Evolutionary conservation across 2,113 vertebrate genomes (phyloP).

Genomic region (Eubucco bourcierii): DNA sequence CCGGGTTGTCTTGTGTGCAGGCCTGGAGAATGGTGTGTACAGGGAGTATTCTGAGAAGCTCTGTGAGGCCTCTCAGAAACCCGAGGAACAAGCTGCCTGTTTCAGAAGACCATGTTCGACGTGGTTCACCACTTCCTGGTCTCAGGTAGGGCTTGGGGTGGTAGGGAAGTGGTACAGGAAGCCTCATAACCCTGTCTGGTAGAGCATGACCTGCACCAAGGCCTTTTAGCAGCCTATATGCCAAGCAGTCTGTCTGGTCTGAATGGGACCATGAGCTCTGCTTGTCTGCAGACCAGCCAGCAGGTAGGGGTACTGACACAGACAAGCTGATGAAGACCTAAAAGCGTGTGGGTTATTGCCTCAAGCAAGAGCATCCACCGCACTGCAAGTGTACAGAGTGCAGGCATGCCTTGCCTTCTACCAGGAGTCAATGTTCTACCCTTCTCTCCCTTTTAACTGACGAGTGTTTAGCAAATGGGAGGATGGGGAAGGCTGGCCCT

Average conservation of each 20-base stretch:
- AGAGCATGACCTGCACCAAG: background rate
- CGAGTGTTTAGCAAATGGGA: background rate
- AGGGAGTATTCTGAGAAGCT: slow-evolving; percentile 76
- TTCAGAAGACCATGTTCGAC: slow-evolving; percentile 84
- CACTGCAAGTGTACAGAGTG: background rate
- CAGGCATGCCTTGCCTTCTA: background rate
- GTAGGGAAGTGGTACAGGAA: background rate
- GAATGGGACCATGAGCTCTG: background rate
- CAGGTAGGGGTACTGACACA: background rate
- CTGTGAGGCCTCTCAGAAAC: slow-evolving; percentile 69
- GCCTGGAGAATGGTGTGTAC: slow-evolving; percentile 79
- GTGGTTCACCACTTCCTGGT: slow-evolving; percentile 88
- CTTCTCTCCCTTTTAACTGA: background rate
- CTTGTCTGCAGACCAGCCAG: background rate
- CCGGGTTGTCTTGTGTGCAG: slow-evolving; percentile 78
- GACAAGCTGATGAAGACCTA: fast-evolving
- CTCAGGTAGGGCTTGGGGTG: slow-evolving; percentile 76
- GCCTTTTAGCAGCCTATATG: background rate
- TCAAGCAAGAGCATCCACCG: background rate
- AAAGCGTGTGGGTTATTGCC: background rate
- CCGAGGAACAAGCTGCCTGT: slow-evolving; percentile 74
- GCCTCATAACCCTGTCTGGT: background rate
- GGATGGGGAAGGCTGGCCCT: background rate
- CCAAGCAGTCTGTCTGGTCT: background rate
- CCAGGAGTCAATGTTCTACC: background rate